Evolutionary conservation across 1,140 invertebrate species (phyloP), one percentile per base, ranked within the genome.

Genomic region (Zaprionus gabonicus): DNA sequence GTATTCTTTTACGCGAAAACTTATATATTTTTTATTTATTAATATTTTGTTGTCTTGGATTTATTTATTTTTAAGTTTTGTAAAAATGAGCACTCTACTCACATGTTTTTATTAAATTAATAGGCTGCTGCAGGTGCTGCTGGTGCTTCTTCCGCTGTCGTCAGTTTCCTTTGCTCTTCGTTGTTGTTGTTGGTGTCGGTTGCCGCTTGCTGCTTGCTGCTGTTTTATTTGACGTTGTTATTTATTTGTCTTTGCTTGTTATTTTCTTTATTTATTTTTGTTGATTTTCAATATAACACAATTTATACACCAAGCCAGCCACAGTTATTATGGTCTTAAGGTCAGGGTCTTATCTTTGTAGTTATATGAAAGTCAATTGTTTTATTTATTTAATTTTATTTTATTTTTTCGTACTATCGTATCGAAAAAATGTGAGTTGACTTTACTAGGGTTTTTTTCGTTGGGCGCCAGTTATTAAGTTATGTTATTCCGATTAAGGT

Each of bases 11-110:
- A 44, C n/a, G n/a, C n/a, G 41, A 44, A 44, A 44, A 44, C n/a
- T 44, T 44, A 44, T 41, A 17, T 44, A 44, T 44, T 44, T 44
- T 44, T 44, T 44, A 44, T 9, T 44, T 44, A 44, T 44, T n/a
- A 44, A 5, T 44, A 7, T 44, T 44, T 17, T 6, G 0, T 2
- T 44, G 23, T 17, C 2, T 9, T 17, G 41, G 41, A 3, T 44
- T 44, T 44, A 38, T 41, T 44, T 44, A 17, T 7, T 44, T 17
- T 44, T 44, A 0, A 44, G 15, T 41, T n/a, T n/a, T 41, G 13
- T 41, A n/a, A n/a, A 41, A 41, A n/a, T 41, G 15, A n/a, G 38
- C 38, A 41, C 41, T n/a, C n/a, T n/a, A n/a, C n/a, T 44, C 41
- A 17, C 41, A 17, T 44, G 15, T 44, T 38, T 44, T 44, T 17